phyloP scores from a whole-genome alignment of 2,113 vertebrate genomes.

The Toxotes jaculatrix region DNA sequence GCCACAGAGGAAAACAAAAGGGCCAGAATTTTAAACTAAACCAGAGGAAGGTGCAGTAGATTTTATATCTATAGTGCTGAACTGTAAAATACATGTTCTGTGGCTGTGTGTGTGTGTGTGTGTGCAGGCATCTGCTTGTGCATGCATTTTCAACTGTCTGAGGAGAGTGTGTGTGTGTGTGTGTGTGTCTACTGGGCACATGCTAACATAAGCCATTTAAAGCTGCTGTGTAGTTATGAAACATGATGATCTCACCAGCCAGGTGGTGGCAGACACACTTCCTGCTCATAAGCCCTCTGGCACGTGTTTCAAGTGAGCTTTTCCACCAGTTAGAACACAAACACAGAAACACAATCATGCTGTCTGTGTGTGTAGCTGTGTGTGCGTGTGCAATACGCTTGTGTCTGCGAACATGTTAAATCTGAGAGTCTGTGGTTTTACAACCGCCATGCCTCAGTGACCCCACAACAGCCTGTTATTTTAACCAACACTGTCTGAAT shows the following conservation, averaged over 20 bases:
- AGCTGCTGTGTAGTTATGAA: constrained; percentile 57
- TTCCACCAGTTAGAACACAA: constrained; percentile 24
- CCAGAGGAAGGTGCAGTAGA: background rate
- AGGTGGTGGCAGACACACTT: constrained; percentile 54
- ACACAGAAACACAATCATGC: constrained; percentile 28
- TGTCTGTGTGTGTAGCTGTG: constrained; percentile 6
- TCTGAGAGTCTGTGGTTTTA: constrained; percentile 56
- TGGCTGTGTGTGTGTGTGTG: background rate
- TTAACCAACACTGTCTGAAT: constrained; percentile 36
- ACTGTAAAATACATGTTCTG: background rate
- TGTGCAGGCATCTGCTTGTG: constrained; percentile 5
- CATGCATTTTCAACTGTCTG: constrained; percentile 14
- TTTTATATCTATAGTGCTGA: background rate
- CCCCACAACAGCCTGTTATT: constrained; percentile 55
- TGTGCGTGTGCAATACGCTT: constrained; percentile 17
- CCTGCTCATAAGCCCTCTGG: constrained; percentile 40
- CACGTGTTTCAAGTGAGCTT: constrained; percentile 23
- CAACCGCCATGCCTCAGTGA: constrained; percentile 30
- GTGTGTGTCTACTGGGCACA: constrained; percentile 17
- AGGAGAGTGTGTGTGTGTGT: no score
- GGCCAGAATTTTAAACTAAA: background rate
- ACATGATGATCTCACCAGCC: constrained; percentile 57
- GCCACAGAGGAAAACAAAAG: constrained; percentile 32
- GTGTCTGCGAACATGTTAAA: constrained; percentile 34
- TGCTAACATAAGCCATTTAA: constrained; percentile 59